Evolutionary conservation across 2,888 invertebrate genomes (phyloP).

Genomic region (Carabus problematicus): DNA sequence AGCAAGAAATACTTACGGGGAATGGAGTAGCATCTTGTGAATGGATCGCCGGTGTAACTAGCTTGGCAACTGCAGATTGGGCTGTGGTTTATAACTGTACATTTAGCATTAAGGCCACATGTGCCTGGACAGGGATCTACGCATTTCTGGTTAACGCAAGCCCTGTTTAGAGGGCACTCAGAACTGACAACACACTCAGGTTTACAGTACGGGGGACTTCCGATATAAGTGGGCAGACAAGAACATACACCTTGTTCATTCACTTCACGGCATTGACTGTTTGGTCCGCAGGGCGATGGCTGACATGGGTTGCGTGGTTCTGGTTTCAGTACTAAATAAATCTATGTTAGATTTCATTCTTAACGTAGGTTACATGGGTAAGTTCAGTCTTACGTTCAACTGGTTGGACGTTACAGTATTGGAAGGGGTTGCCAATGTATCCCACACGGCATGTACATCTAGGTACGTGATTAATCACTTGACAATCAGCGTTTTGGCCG

Average conservation of each 20-base stretch:
- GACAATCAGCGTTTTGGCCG: slow-evolving; percentile 74
- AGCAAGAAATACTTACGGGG: slow-evolving; percentile 51
- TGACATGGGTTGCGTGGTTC: slow-evolving; percentile 58
- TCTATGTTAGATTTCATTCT: slow-evolving; percentile 30
- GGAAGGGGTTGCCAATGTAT: slow-evolving; percentile 67
- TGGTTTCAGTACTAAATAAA: slow-evolving; percentile 9
- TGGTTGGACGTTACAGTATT: slow-evolving; percentile 53
- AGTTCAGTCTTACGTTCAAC: slow-evolving; percentile 53
- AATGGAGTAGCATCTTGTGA: slow-evolving; percentile 60
- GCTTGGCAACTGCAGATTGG: slow-evolving; percentile 69
- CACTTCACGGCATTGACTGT: slow-evolving; percentile 75
- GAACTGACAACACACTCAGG: slow-evolving; percentile 73
- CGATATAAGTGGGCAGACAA: slow-evolving; percentile 72
- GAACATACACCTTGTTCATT: slow-evolving; percentile 68
- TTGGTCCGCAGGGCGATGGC: slow-evolving; percentile 82
- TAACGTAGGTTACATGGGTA: neutral
- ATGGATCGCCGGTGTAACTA: slow-evolving; percentile 74
- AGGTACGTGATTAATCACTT: slow-evolving; percentile 79
- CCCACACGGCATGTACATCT: slow-evolving; percentile 72
- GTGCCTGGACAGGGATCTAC: slow-evolving; percentile 65
- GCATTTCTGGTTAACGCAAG: slow-evolving; percentile 74
- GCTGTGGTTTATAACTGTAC: slow-evolving; percentile 64
- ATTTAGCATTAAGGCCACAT: slow-evolving; percentile 62
- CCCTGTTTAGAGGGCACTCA: slow-evolving; percentile 69
- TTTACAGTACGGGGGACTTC: slow-evolving; percentile 75